Percentiles rank a stretch among this genome's conserved stretches.
phyloP scores from a whole-genome alignment of 2,888 invertebrate genomes.

The Nasonia oneida region DNA sequence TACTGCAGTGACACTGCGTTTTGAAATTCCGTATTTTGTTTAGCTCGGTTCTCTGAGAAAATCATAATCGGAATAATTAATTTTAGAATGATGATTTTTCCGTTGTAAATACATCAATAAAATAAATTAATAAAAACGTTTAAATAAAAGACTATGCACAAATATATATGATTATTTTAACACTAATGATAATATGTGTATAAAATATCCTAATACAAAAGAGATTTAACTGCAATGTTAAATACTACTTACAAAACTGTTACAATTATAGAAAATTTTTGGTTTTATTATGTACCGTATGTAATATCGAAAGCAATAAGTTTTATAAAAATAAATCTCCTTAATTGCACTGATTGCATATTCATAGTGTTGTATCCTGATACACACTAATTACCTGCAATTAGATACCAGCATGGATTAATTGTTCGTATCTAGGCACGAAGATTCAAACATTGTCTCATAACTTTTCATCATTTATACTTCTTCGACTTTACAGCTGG shows the following conservation, averaged over 20 bases:
- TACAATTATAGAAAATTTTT: neutral
- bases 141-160: too few relatives aligned
- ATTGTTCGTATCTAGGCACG: neutral
- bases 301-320: neutral
- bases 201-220: too few relatives aligned
- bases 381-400: constrained; percentile 22
- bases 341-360: constrained; percentile 17
- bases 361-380: constrained; percentile 15
- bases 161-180: too few relatives aligned
- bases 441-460: constrained; percentile 17
- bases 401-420: constrained; percentile 11
- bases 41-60: too few relatives aligned
- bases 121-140: too few relatives aligned
- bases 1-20: too few relatives aligned
- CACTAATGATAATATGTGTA: too few relatives aligned
- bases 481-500: neutral
- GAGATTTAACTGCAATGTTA: too few relatives aligned
- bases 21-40: too few relatives aligned
- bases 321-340: constrained; percentile 10
- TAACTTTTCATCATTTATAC: constrained; percentile 2
- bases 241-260: neutral
- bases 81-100: too few relatives aligned
- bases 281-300: neutral
- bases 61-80: too few relatives aligned
- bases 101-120: too few relatives aligned